phyloP scores from a whole-genome alignment of 2,113 vertebrate genomes.

The Paralichthys olivaceus region DNA sequence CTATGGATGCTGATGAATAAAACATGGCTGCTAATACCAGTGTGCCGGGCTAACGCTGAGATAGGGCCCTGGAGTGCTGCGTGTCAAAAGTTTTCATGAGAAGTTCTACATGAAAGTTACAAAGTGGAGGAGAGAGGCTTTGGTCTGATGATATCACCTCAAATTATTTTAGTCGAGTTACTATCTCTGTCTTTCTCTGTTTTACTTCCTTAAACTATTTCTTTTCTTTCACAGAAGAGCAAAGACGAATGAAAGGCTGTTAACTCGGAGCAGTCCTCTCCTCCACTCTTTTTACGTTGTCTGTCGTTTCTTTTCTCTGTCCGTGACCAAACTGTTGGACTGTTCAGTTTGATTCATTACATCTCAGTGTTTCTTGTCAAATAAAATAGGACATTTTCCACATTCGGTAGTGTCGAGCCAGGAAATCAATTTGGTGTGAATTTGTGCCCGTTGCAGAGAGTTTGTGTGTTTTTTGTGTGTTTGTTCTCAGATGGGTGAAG shows the following conservation, averaged over 20 bases:
- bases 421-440: conserved; percentile 10
- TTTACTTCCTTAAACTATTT: not conserved
- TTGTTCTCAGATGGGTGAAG: conserved; percentile 10
- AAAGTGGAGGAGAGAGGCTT: conserved; percentile 15
- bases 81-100: conserved; percentile 49
- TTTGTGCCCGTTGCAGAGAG: not conserved
- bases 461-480: not conserved
- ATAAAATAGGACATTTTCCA: conserved; percentile 20
- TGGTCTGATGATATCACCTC: not conserved
- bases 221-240: not conserved
- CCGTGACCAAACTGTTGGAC: not conserved
- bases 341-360: conserved; percentile 6
- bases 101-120: conserved; percentile 26
- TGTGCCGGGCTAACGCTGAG: conserved; percentile 46
- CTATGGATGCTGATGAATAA: conserved; percentile 71
- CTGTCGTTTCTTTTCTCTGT: not conserved
- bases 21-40: conserved; percentile 73
- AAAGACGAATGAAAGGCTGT: not conserved
- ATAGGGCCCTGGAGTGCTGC: conserved; percentile 42
- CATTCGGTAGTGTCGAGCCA: not conserved
- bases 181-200: not conserved
- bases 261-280: not conserved
- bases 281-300: conserved; percentile 11
- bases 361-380: conserved; percentile 5
- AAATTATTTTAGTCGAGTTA: not conserved